Conservation (phyloP, 1,140 invertebrate genomes). For the Trinorchestia longiramus region DNA sequence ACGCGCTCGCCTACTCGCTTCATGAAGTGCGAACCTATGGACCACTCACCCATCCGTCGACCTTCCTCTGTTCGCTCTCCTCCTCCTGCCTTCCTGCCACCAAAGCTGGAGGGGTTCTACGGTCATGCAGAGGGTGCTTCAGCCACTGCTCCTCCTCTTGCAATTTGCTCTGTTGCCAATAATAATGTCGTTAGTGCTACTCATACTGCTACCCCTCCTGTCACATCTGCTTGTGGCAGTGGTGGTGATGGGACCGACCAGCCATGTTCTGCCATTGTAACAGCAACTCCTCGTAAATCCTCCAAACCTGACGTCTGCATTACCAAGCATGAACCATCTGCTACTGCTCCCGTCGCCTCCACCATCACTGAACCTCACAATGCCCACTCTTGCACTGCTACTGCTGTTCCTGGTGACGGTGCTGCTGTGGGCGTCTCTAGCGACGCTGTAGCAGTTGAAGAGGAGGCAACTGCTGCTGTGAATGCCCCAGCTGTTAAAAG, state of each 20-base stretch:
- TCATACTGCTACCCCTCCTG: neutral
- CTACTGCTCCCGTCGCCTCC: neutral
- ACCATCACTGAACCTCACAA: neutral
- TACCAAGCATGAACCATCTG: neutral
- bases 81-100: neutral
- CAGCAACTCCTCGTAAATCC: neutral
- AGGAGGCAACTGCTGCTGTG: neutral
- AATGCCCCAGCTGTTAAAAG: neutral
- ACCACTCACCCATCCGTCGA: neutral
- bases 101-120: neutral
- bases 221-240: neutral
- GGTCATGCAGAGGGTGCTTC: neutral
- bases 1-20: conserved; percentile 29
- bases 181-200: neutral
- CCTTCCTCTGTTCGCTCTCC: neutral
- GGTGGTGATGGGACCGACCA: neutral
- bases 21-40: conserved; percentile 33
- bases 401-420: neutral
- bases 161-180: neutral
- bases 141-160: neutral
- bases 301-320: neutral
- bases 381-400: too few relatives aligned
- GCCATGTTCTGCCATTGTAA: neutral
- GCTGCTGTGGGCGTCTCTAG: neutral
- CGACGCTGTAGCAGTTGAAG: neutral